Evolutionary conservation across 2,888 invertebrate genomes (phyloP), one percentile per base, ranked within the genome.

Genomic region (Pollenia griseotomentosa): DNA sequence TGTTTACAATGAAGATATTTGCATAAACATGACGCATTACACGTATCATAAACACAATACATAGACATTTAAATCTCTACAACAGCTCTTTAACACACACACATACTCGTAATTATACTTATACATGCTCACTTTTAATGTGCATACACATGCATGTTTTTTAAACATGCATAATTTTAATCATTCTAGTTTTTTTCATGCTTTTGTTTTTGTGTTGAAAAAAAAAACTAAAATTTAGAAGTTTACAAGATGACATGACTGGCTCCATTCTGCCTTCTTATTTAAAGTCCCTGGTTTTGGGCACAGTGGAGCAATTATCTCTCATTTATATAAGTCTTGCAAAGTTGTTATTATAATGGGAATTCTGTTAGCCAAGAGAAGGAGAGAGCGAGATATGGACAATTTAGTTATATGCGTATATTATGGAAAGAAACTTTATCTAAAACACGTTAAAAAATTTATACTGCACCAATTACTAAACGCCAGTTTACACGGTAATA

Each of bases 21-120:
- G 84, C 86, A 87, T 87, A 87, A 87, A 87, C 86, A 87, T 87
- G 86, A 87, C 86, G 84, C 68, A 81, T 87, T 84, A 87, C 86
- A 84, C 81, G 86, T 87, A 87, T 87, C 84, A 87, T 81, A 87
- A 81, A 87, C 84, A 87, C 84, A 86, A 74, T 71, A 80, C 63
- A 75, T 59, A 53, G 68, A 59, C 86, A 79, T 19, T 77, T 77
- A 74, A 83, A 81, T 81, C 85, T 82, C 59, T 85, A 9, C 42
- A 79, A 73, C 57, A 73, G 65, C 19, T 33, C 51, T 53, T 63
- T 61, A 44, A 16, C 19, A 66, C 55, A 53, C 48, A 79, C 57
- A 77, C 19, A 63, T 53, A 71, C 23, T 10, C 42, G 48, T 55
- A 48, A 81, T 79, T 73, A 85, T 73, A 85, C 63, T 73, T 77